Conservation (phyloP, 1,140 invertebrate species). For the Orchestia grillus region DNA sequence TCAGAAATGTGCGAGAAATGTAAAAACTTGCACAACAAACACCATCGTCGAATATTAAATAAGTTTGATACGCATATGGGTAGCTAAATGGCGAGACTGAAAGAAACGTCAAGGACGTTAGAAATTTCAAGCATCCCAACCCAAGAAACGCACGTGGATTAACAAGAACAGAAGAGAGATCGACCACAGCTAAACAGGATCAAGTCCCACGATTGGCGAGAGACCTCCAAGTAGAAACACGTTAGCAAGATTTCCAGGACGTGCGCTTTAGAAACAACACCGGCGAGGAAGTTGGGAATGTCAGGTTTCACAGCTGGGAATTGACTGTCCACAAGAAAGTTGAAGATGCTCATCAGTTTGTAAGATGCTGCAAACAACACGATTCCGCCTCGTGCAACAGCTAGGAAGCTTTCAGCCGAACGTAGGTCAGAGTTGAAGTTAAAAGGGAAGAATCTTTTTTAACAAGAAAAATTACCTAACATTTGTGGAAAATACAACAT, state of each 20-base stretch:
- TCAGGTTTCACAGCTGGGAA: not conserved
- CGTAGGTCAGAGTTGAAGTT: not conserved
- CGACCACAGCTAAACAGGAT: too few relatives aligned
- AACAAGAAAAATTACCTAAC: not conserved
- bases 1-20: too few relatives aligned
- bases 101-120: too few relatives aligned
- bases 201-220: not conserved
- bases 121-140: too few relatives aligned
- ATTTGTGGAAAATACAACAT: not conserved
- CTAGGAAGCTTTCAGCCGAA: not conserved
- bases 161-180: too few relatives aligned
- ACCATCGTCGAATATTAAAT: too few relatives aligned
- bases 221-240: not conserved
- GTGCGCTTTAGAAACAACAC: not conserved
- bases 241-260: not conserved
- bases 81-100: too few relatives aligned
- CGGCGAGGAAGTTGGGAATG: not conserved
- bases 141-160: too few relatives aligned
- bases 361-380: not conserved
- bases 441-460: not conserved
- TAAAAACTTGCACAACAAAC: too few relatives aligned
- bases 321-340: not conserved
- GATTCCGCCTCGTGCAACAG: not conserved
- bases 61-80: too few relatives aligned
- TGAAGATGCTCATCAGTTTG: not conserved